phyloP scores from a whole-genome alignment of 2,113 vertebrate species.

The Chaenocephalus aceratus region DNA sequence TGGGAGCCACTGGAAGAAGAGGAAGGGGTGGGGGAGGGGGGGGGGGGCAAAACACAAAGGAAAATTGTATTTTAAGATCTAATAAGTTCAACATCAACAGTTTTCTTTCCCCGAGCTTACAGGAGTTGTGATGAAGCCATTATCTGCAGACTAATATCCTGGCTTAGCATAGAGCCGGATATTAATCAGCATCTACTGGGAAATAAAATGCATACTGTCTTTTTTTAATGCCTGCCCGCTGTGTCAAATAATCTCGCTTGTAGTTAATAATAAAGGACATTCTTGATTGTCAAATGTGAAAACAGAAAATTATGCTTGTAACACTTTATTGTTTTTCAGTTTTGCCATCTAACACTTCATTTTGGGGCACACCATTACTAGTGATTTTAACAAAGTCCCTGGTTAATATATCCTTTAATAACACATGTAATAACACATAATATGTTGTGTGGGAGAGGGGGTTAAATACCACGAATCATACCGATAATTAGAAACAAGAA shows the following conservation, averaged over 20 bases:
- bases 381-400: background rate
- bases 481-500: constrained; percentile 19
- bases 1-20: constrained; percentile 88
- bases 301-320: constrained; percentile 23
- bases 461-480: background rate
- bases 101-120: constrained; percentile 28
- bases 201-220: constrained; percentile 48
- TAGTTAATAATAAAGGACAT: constrained; percentile 20
- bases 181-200: constrained; percentile 63
- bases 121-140: constrained; percentile 51
- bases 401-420: constrained; percentile 1
- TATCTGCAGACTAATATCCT: constrained; percentile 74
- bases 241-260: background rate
- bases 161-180: constrained; percentile 63
- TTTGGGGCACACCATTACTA: background rate
- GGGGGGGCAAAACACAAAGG: constrained; percentile 42
- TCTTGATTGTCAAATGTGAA: constrained; percentile 24
- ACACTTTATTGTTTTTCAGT: background rate
- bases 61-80: constrained; percentile 38
- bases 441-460: background rate
- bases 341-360: background rate
- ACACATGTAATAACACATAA: background rate
- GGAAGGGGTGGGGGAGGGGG: background rate
- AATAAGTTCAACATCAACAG: constrained; percentile 38
- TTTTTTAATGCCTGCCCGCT: constrained; percentile 15